Conservation (phyloP, 2,113 vertebrate species). For the Scomber scombrus region DNA sequence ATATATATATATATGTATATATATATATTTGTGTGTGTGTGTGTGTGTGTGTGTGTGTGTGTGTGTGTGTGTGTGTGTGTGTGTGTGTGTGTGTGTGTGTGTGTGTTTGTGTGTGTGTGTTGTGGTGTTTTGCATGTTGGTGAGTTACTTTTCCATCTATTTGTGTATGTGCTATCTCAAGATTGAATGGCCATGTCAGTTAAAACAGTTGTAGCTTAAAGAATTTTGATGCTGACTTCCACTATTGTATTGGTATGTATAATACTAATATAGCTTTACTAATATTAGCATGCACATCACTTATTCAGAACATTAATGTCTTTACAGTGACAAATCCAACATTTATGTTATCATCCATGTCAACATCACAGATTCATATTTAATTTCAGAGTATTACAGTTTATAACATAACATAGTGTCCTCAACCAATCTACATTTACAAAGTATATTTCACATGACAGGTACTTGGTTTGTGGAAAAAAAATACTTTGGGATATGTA, state of each 20-base stretch:
- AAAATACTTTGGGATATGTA: background rate
- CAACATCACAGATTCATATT: slow-evolving; percentile 53
- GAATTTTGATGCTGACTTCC: slow-evolving; percentile 17
- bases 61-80: slow-evolving; percentile 26
- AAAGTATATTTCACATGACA: slow-evolving; percentile 17
- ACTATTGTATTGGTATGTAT: slow-evolving; percentile 4
- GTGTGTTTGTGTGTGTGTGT: slow-evolving; percentile 24
- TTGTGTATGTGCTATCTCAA: slow-evolving; percentile 91
- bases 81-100: slow-evolving; percentile 11
- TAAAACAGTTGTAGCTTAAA: slow-evolving; percentile 31
- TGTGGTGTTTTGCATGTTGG: slow-evolving; percentile 39
- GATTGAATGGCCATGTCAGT: slow-evolving; percentile 86
- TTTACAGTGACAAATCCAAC: slow-evolving; percentile 30
- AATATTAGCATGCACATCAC: slow-evolving; percentile 48
- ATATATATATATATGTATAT: too few species aligned
- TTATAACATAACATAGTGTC: slow-evolving; percentile 58
- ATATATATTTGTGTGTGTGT: slow-evolving; percentile 11
- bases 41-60: slow-evolving; percentile 18
- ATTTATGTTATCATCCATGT: slow-evolving; percentile 53
- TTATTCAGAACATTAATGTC: slow-evolving; percentile 23
- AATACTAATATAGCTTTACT: slow-evolving; percentile 65
- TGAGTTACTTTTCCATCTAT: slow-evolving; percentile 51
- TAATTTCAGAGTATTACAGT: slow-evolving; percentile 47
- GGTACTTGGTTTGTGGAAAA: slow-evolving; percentile 14
- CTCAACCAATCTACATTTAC: slow-evolving; percentile 13